Evolutionary conservation across 2,888 invertebrate genomes (phyloP).

Genomic region (Merodon equestris): DNA sequence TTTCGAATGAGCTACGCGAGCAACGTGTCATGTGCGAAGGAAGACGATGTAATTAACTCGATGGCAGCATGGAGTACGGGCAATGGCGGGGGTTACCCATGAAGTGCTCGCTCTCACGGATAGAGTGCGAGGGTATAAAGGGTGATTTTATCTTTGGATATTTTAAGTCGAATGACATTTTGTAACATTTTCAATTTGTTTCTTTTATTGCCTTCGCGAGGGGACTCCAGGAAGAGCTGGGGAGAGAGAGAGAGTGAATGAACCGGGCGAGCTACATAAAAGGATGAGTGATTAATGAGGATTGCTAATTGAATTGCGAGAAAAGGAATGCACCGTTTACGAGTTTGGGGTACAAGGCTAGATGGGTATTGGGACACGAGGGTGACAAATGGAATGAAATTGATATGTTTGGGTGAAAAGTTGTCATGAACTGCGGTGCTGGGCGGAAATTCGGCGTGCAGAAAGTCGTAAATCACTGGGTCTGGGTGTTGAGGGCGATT

Average conservation of each 20-base stretch:
- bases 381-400: not conserved
- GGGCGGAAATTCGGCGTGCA: too few relatives aligned
- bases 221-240: constrained; percentile 8
- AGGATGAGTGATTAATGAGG: constrained; percentile 64
- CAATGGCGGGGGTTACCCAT: constrained; percentile 14
- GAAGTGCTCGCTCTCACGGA: constrained; percentile 33
- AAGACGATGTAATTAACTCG: constrained; percentile 60
- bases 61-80: constrained; percentile 26
- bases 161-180: constrained; percentile 38
- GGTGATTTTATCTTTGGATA: constrained; percentile 6
- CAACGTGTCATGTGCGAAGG: constrained; percentile 48
- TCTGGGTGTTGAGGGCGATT: too few relatives aligned
- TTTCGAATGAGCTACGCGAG: not conserved
- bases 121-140: constrained; percentile 13
- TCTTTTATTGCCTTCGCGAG: constrained; percentile 45
- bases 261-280: not conserved
- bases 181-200: constrained; percentile 56
- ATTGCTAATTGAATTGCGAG: constrained; percentile 67
- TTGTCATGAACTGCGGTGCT: too few relatives aligned
- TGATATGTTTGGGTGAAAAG: too few relatives aligned
- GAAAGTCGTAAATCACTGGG: too few relatives aligned
- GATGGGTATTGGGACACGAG: too few relatives aligned
- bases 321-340: constrained; percentile 31
- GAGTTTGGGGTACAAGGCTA: too few relatives aligned
- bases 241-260: too few relatives aligned